These are phyloP conservation scores for Phyllotreta striolata DNA, from an alignment of 2,888 invertebrate genomes.

Conservation along the genomic window DNA sequence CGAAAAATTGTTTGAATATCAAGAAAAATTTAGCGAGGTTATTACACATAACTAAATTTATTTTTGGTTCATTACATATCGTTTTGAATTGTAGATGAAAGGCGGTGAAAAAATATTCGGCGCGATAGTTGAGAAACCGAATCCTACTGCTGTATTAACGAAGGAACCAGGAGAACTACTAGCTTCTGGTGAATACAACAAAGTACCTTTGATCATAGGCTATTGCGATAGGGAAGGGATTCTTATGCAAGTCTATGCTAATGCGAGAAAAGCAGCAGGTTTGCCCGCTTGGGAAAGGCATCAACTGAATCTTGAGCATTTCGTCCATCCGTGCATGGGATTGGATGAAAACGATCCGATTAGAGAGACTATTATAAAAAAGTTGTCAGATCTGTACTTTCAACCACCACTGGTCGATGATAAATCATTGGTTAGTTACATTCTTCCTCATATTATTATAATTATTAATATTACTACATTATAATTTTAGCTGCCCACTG, in stretches of 20 bases:
- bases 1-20: constrained; percentile 39
- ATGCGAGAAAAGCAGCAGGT: not conserved
- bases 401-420: not conserved
- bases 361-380: not conserved
- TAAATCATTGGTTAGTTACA: not conserved
- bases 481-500: constrained; percentile 21
- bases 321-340: not conserved
- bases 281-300: not conserved
- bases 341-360: not conserved
- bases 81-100: constrained; percentile 13
- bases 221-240: not conserved
- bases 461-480: not conserved
- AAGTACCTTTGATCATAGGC: not conserved
- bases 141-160: constrained; percentile 49
- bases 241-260: not conserved
- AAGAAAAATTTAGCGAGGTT: constrained; percentile 44
- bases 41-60: too few species aligned
- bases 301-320: not conserved
- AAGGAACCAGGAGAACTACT: constrained; percentile 50
- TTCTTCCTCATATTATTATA: not conserved
- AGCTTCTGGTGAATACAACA: constrained; percentile 43
- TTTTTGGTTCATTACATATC: too few species aligned
- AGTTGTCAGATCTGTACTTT: not conserved
- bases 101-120: constrained; percentile 24
- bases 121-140: constrained; percentile 44